Evolutionary conservation across 2,888 invertebrate species (phyloP).

Genomic region (Spodoptera exigua): DNA sequence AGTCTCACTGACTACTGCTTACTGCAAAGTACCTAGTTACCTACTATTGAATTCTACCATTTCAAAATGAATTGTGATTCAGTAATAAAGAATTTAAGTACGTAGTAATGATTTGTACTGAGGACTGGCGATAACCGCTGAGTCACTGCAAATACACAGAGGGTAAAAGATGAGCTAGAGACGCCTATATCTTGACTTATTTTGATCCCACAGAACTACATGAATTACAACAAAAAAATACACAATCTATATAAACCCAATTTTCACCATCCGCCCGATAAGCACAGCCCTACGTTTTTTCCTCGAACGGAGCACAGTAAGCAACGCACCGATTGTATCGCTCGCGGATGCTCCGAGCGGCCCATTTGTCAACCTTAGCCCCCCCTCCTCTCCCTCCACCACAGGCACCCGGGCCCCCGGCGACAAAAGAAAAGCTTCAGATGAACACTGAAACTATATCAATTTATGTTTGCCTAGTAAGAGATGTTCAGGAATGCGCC

Average conservation of each 20-base stretch:
- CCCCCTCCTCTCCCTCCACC: constrained; percentile 56
- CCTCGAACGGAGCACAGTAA: constrained; percentile 89
- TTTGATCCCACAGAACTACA: neutral
- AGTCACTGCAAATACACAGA: too few species aligned
- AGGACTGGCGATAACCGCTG: too few species aligned
- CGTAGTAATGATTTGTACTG: too few species aligned
- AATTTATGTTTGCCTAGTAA: constrained; percentile 71
- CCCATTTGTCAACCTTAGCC: constrained; percentile 89
- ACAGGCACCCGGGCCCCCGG: constrained; percentile 59
- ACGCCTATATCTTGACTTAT: too few species aligned
- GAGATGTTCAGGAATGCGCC: constrained; percentile 52
- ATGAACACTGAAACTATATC: constrained; percentile 81
- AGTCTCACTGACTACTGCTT: too few species aligned
- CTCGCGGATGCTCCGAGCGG: constrained; percentile 88
- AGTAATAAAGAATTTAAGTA: too few species aligned
- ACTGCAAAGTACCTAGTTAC: too few species aligned
- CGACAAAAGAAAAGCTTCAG: constrained; percentile 82
- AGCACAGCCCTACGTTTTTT: constrained; percentile 90
- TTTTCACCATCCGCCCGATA: constrained; percentile 55
- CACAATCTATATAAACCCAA: constrained; percentile 9
- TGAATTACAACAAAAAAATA: neutral
- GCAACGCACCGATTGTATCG: constrained; percentile 90
- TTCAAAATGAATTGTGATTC: too few species aligned
- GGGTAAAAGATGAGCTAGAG: too few species aligned
- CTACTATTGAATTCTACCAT: too few species aligned